Evolutionary conservation across 2,797 vertebrate species (phyloP), one percentile per base, ranked within the genome.

Genomic region (Sebastes flavidus): DNA sequence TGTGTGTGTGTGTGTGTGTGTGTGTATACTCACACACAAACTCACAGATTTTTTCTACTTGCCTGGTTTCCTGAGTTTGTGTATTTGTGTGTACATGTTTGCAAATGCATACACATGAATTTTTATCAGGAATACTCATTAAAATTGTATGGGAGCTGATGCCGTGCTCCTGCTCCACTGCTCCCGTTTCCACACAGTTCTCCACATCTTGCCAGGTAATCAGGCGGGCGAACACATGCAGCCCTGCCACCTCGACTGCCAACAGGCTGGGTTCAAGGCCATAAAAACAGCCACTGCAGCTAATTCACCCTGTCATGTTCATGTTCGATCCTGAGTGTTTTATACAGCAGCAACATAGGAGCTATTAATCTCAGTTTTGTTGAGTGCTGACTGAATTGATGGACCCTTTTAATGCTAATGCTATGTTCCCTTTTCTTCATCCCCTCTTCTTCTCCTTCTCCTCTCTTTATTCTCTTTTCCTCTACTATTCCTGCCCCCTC

Each of bases 91-190:
- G n/a, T 29, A 14, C 65, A 36, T 38, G 42, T 77, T 76, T 88
- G 62, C 52, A 65, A 80, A 76, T 18, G 54, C 63, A 52, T 60
- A 58, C 60, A 70, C 66, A 25, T 65, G 62, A 55, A 72, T 81
- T 74, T 20, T 22, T 79, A 83, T 88, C 81, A 77, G 61, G 46
- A 75, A 59, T n/a, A 36, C 82, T 88, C 86, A 88, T 91, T 91
- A 89, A 86, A 88, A 70, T 38, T 83, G 72, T 18, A 77, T 82
- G 76, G 70, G 59, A 69, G 75, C 32, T 54, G 81, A 81, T 65
- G 68, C 63, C 25, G 34, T 77, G 25, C 38, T 80, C 66, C 69
- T 58, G 81, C 81, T 73, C 69, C 75, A 65, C 66, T 76, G 82
- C 79, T 85, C 55, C 58, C 32, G 13, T 81, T 71, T 72, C 78